Conservation (phyloP, 1,140 invertebrate genomes). For the Drosophila sucinea region DNA sequence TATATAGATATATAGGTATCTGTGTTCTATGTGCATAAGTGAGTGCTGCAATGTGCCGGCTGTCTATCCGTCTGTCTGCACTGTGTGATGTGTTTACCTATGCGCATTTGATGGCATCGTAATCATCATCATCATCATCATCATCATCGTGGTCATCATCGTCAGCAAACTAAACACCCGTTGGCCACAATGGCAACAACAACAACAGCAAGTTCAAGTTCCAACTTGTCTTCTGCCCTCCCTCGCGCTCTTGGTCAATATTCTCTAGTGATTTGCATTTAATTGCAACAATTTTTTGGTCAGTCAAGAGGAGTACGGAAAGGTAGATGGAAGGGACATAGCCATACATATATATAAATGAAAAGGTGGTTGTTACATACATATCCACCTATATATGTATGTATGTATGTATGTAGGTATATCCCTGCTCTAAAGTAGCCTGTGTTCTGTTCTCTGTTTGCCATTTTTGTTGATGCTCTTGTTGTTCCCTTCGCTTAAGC, state of each 20-base stretch:
- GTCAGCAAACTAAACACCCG: constrained; percentile 52
- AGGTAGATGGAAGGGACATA: not conserved
- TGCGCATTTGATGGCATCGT: constrained; percentile 32
- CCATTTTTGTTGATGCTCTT: constrained; percentile 23
- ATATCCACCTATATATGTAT: too few relatives aligned
- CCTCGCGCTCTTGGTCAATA: constrained; percentile 33
- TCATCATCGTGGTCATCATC: constrained; percentile 35
- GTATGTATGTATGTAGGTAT: too few relatives aligned
- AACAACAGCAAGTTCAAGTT: constrained; percentile 41
- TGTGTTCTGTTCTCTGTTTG: constrained; percentile 11
- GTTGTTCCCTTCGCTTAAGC: constrained; percentile 63
- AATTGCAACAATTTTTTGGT: constrained; percentile 72
- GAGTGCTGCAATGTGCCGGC: constrained; percentile 21
- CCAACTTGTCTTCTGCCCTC: constrained; percentile 1
- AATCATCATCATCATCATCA: not conserved
- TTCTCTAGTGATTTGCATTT: constrained; percentile 74
- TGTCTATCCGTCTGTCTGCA: not conserved
- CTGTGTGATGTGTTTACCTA: constrained; percentile 49
- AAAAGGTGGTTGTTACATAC: too few relatives aligned
- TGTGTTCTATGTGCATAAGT: constrained; percentile 23
- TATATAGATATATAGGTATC: not conserved
- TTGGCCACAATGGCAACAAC: constrained; percentile 33
- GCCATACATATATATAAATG: too few relatives aligned
- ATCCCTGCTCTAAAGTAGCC: constrained; percentile 4
- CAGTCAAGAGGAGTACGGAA: constrained; percentile 9